Evolutionary conservation across 2,797 vertebrate species (phyloP), one percentile per base, ranked within the genome.

Genomic region (Sebastes taczanowskii): DNA sequence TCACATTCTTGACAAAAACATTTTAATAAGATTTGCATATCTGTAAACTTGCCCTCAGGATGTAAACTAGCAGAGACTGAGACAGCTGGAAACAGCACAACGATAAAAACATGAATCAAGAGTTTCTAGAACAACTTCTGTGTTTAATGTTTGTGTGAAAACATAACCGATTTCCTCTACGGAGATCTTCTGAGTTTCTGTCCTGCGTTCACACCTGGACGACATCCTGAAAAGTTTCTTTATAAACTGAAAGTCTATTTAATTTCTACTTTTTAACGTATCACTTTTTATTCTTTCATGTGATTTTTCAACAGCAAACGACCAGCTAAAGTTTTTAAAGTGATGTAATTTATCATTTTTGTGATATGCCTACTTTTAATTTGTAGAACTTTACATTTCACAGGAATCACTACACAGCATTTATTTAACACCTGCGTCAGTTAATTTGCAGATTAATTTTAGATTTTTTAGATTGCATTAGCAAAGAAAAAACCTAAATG

Each of bases 21-120:
- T 89, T 88, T 89, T 78, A 81, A 76, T 86, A 78, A 61, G 49
- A 86, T 89, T 86, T 89, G 79, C 77, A 64, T 88, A n/a, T 3
- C 64, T 59, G 27, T 63, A 53, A 46, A 60, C 13, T 2, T 13
- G 1, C 14, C 74, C 25, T 58, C 4, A 11, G 69, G 58, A 20
- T 4, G 16, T 14, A 7, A 42, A 6, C 5, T 20, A 20, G 22
- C 7, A 4, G 29, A 10, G 34, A 27, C 35, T 42, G 14, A 46
- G 16, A 8, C 16, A 49, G 46, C 16, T 20, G 46, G 18, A 49
- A 49, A 20, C 46, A 46, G 42, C 42, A 18, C 2, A 18, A 42
- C 0, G 23, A 38, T 4, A 46, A 27, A 11, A 34, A 23, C 65
- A 22, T 1, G 11, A 20, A 64, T 16, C 5, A 6, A 11, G 9